Conservation (phyloP, 92 coral and sea anemone species). For the Parazoanthus darwini region DNA sequence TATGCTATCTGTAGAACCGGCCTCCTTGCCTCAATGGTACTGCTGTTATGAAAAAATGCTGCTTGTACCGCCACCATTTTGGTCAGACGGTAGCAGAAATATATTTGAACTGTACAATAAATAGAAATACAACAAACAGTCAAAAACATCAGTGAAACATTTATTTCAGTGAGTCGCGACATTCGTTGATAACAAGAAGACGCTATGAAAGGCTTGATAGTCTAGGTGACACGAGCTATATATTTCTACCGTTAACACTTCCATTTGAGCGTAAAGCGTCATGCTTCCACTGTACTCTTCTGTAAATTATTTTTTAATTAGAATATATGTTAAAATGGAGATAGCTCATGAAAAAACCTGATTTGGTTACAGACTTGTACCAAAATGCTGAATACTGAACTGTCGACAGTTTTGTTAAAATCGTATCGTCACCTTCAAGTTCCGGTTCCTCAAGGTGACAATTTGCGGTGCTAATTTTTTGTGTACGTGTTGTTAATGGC, state of each 20-base stretch:
- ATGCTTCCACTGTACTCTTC: no score
- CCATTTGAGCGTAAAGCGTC: no score
- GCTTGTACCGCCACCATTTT: no score
- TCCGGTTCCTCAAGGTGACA: not conserved
- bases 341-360: no score
- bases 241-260: not conserved
- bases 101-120: not conserved
- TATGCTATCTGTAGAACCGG: no score
- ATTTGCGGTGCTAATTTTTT: conserved; percentile 30
- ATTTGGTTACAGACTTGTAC: not conserved
- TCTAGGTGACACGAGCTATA: not conserved
- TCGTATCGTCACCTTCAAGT: not conserved
- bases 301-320: no score
- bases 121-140: not conserved
- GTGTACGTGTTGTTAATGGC: not conserved
- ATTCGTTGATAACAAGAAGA: not conserved
- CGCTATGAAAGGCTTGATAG: not conserved
- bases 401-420: not conserved
- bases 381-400: no score
- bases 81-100: no score
- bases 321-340: no score
- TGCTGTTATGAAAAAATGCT: no score
- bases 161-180: not conserved
- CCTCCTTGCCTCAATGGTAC: no score
- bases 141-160: not conserved